A percentile compares a stretch with the other conserved stretches of the same genome.
phyloP scores from a whole-genome alignment of 2,113 vertebrate species.

The Crocuta crocuta region DNA sequence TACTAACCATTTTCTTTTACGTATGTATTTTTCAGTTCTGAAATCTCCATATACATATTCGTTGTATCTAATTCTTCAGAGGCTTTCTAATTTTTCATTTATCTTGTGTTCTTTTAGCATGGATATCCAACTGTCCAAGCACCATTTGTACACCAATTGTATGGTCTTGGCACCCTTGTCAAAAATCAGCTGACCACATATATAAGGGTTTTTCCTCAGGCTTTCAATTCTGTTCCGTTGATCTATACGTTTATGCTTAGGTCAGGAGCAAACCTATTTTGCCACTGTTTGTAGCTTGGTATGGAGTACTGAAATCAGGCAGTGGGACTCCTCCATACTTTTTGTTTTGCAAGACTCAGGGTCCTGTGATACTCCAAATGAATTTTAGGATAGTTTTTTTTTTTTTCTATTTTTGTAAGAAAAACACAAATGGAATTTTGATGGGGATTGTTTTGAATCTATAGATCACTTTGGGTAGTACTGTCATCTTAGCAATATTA shows the following conservation, averaged over 20 bases:
- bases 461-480: background rate
- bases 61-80: background rate
- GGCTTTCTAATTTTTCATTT: background rate
- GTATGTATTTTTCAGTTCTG: background rate
- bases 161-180: background rate
- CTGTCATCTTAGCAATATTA: background rate
- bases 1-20: background rate
- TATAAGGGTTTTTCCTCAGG: background rate
- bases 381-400: background rate
- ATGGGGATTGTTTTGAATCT: background rate
- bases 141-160: background rate
- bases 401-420: background rate
- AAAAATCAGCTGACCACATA: background rate
- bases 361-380: background rate
- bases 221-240: background rate
- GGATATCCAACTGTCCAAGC: background rate
- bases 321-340: background rate
- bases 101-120: background rate
- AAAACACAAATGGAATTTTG: background rate
- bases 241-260: background rate
- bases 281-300: background rate
- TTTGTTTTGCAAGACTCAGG: background rate
- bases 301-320: background rate
- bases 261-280: background rate
- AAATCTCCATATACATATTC: background rate